These are phyloP conservation scores for Tethya wilhelma DNA, from an alignment of 37 sponge, comb jelly and placozoan genomes.

Conservation along the genomic window DNA sequence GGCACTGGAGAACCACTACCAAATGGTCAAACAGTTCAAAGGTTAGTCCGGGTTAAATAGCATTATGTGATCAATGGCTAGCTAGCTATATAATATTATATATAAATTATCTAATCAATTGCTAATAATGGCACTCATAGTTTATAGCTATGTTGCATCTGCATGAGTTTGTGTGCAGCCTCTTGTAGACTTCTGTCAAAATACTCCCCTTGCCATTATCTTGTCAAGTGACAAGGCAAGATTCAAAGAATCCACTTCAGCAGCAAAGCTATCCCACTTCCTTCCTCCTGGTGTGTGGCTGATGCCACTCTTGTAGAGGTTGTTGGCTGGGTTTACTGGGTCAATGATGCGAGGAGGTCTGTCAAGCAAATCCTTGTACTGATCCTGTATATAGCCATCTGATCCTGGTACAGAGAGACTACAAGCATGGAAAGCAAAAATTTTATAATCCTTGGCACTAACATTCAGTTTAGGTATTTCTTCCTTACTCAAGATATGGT, in stretches of 20 bases:
- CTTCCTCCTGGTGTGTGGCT: constrained; percentile 4
- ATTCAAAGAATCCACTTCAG: too few species aligned
- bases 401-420: constrained; percentile 10
- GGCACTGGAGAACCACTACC: constrained; percentile 88
- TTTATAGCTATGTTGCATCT: too few species aligned
- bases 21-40: constrained; percentile 96
- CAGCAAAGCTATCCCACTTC: constrained; percentile 16
- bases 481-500: not conserved
- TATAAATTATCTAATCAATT: too few species aligned
- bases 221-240: too few species aligned
- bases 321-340: constrained; percentile 70
- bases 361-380: not conserved
- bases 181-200: too few species aligned
- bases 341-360: constrained; percentile 56
- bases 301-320: constrained; percentile 58
- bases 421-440: not conserved
- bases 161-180: too few species aligned
- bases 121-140: too few species aligned
- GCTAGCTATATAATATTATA: too few species aligned
- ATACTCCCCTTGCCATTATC: too few species aligned
- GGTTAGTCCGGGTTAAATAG: constrained; percentile 38
- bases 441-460: not conserved
- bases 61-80: too few species aligned
- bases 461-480: not conserved
- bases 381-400: not conserved